These are phyloP conservation scores for Lontra canadensis DNA, from an alignment of 2,113 vertebrate genomes.

Conservation along the genomic window DNA sequence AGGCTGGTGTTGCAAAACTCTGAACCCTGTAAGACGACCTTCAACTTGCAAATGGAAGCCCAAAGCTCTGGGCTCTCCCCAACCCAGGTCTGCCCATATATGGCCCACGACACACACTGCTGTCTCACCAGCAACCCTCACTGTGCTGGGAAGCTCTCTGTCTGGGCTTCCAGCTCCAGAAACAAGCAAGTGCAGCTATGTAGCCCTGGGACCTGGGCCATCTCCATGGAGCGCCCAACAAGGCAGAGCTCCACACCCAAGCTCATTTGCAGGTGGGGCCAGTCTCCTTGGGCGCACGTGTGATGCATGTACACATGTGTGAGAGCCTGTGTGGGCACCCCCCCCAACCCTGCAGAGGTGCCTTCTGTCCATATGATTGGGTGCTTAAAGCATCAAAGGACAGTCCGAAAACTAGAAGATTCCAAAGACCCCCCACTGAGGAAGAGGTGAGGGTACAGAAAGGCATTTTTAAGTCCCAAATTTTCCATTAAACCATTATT, in stretches of 20 bases:
- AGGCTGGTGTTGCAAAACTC: background rate
- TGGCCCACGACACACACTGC: background rate
- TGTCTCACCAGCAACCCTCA: background rate
- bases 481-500: background rate
- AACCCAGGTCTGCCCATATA: background rate
- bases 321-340: background rate
- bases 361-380: background rate
- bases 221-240: background rate
- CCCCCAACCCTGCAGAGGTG: background rate
- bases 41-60: slow-evolving; percentile 34
- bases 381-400: background rate
- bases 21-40: background rate
- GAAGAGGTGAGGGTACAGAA: background rate
- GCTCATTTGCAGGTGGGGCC: background rate
- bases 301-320: background rate
- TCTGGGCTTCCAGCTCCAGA: background rate
- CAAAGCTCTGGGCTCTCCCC: slow-evolving; percentile 22
- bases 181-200: background rate
- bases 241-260: background rate
- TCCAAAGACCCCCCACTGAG: background rate
- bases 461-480: background rate
- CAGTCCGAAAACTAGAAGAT: background rate
- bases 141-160: background rate
- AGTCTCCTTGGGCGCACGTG: rapidly evolving
- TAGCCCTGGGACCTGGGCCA: background rate